phyloP scores from a whole-genome alignment of 2,797 vertebrate species.

The Zenarchopterus dispar region DNA sequence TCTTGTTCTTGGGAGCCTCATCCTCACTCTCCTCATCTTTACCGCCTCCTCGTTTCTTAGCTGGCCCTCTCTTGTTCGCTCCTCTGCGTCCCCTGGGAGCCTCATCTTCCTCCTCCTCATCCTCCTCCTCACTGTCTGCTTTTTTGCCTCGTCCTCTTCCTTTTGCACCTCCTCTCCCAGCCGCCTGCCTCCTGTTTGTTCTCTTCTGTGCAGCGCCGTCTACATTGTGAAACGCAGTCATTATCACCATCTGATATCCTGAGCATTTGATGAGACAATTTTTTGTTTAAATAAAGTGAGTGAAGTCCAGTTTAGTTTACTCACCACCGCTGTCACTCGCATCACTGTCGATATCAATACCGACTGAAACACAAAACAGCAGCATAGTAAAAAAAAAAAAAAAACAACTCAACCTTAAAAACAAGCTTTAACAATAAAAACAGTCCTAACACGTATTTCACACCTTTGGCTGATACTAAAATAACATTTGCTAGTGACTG shows the following conservation, averaged over 20 bases:
- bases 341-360: constrained; percentile 87
- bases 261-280: not conserved
- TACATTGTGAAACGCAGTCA: constrained; percentile 23
- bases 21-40: constrained; percentile 65
- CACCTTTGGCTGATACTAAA: too few species aligned
- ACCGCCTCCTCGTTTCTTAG: constrained; percentile 59
- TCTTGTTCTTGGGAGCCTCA: constrained; percentile 62
- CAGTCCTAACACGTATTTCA: not conserved
- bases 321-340: constrained; percentile 86
- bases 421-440: not conserved
- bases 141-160: constrained; percentile 68
- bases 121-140: constrained; percentile 73
- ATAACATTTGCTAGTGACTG: too few species aligned
- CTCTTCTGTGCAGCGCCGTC: constrained; percentile 37
- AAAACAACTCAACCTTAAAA: not conserved
- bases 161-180: constrained; percentile 62
- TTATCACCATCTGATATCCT: not conserved
- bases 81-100: constrained; percentile 62
- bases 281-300: not conserved
- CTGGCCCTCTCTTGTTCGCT: constrained; percentile 67
- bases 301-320: constrained; percentile 33
- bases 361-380: constrained; percentile 70
- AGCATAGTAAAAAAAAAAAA: not conserved
- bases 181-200: constrained; percentile 56
- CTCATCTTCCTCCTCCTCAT: constrained; percentile 69